Evolutionary conservation across 2,888 invertebrate species (phyloP).

Genomic region (Parochlus steinenii): DNA sequence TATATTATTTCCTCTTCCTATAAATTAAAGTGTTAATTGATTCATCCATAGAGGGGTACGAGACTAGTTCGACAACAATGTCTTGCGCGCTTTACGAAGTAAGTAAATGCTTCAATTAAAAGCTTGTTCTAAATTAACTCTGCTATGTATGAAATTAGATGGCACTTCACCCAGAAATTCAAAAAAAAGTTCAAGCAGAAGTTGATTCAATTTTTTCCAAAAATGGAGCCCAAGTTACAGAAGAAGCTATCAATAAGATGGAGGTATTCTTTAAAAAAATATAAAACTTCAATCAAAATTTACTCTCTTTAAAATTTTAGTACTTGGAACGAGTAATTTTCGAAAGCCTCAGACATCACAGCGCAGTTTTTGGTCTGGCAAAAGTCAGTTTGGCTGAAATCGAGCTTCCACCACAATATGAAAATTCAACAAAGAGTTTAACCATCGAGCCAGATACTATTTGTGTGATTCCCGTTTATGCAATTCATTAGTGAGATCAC

Average conservation of each 20-base stretch:
- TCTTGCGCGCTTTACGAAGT: slow-evolving; percentile 14
- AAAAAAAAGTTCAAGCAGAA: slow-evolving; percentile 12
- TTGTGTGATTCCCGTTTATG: slow-evolving; percentile 14
- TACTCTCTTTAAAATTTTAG: slow-evolving; percentile 1
- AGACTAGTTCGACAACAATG: slow-evolving; percentile 13
- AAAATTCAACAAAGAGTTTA: slow-evolving; percentile 9
- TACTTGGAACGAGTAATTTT: slow-evolving; percentile 3
- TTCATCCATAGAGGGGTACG: slow-evolving; percentile 12
- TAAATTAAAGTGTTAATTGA: neutral
- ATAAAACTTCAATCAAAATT: slow-evolving; percentile 10
- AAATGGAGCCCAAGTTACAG: slow-evolving; percentile 12
- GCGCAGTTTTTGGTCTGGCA: slow-evolving; percentile 13
- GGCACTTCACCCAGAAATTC: slow-evolving; percentile 13
- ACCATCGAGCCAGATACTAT: slow-evolving; percentile 10
- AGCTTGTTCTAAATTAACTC: slow-evolving; percentile 3
- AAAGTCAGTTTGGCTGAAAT: slow-evolving; percentile 11
- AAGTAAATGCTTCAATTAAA: neutral
- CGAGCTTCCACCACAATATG: slow-evolving; percentile 13
- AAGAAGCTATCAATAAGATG: slow-evolving; percentile 11
- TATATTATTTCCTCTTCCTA: too few relatives aligned
- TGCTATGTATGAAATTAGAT: slow-evolving; percentile 10
- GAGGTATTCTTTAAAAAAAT: too few relatives aligned
- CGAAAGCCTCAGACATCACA: slow-evolving; percentile 14
- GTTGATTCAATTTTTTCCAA: slow-evolving; percentile 12
- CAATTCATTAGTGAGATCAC: slow-evolving; percentile 14